These are phyloP conservation scores for Drosophila borborema DNA, from an alignment of 2,888 invertebrate species.

Conservation along the genomic window DNA sequence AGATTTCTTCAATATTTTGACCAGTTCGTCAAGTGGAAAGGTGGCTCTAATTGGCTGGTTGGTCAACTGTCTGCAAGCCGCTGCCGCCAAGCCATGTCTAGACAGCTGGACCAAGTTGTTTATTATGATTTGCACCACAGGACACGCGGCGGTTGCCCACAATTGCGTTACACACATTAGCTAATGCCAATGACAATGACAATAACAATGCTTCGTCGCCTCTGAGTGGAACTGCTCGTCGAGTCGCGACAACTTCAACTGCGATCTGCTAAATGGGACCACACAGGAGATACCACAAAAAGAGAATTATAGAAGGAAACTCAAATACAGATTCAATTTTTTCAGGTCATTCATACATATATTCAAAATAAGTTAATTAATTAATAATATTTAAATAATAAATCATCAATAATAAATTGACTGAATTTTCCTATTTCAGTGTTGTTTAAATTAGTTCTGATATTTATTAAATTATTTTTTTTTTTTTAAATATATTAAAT, in stretches of 20 bases:
- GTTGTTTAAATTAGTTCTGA: not conserved
- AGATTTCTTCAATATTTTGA: constrained; percentile 62
- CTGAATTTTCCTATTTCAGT: not conserved
- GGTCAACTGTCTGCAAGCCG: constrained; percentile 26
- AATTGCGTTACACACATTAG: constrained; percentile 52
- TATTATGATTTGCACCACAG: constrained; percentile 71
- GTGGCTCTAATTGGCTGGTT: constrained; percentile 56
- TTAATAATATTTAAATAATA: not conserved
- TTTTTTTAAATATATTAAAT: not conserved
- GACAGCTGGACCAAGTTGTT: constrained; percentile 53
- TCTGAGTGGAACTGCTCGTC: constrained; percentile 40
- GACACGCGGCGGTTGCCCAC: constrained; percentile 42
- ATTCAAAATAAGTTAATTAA: not conserved
- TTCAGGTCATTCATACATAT: not conserved
- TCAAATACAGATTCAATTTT: not conserved
- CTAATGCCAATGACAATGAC: constrained; percentile 26
- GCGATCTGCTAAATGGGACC: constrained; percentile 43
- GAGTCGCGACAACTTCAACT: constrained; percentile 9
- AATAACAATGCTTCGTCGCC: constrained; percentile 53
- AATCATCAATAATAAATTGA: not conserved
- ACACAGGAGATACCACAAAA: constrained; percentile 54
- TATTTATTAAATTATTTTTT: not conserved
- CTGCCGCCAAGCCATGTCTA: constrained; percentile 51
- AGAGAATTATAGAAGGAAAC: not conserved
- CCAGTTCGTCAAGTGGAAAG: constrained; percentile 49